Percentiles rank a stretch among this genome's conserved stretches.
These are phyloP conservation scores for Betta splendens DNA, from an alignment of 2,797 vertebrate species.

Conservation along the genomic window DNA sequence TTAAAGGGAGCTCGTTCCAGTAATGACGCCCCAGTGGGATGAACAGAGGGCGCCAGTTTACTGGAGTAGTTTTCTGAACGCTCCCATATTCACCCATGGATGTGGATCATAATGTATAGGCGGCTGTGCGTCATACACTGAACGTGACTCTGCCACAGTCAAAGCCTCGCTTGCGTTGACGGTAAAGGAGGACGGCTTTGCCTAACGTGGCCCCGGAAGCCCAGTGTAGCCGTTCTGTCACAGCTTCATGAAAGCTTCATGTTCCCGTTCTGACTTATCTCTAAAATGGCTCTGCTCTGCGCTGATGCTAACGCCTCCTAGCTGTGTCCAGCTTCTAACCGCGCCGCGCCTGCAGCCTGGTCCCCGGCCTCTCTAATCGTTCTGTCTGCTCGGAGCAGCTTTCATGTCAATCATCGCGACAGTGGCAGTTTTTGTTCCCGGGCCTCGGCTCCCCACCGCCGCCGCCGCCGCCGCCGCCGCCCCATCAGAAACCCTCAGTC, in stretches of 20 bases:
- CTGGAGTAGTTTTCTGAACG: constrained; percentile 69
- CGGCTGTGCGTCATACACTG: constrained; percentile 14
- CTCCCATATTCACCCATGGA: constrained; percentile 61
- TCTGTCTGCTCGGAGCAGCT: constrained; percentile 64
- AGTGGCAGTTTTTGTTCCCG: constrained; percentile 79
- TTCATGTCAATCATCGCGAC: constrained; percentile 75
- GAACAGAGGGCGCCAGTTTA: constrained; percentile 62
- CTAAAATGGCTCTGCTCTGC: constrained; percentile 6
- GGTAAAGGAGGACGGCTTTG: constrained; percentile 57
- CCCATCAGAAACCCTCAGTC: constrained; percentile 67
- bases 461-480: constrained; percentile 52
- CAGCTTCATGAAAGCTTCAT: constrained; percentile 20
- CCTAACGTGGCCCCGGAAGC: constrained; percentile 40
- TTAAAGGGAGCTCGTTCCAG: constrained; percentile 70
- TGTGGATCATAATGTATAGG: constrained; percentile 39
- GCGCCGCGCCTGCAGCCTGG: constrained; percentile 25
- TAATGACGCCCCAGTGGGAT: constrained; percentile 63
- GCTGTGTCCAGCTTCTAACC: constrained; percentile 24
- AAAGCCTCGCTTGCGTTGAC: constrained; percentile 63
- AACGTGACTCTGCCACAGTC: constrained; percentile 49
- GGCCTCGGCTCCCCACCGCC: constrained; percentile 23
- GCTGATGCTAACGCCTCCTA: constrained; percentile 12
- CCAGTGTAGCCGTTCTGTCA: constrained; percentile 32
- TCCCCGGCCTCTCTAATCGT: constrained; percentile 45
- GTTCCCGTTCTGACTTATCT: constrained; percentile 27